phyloP scores from a whole-genome alignment of 2,888 invertebrate species.

The Apoderus coryli region DNA sequence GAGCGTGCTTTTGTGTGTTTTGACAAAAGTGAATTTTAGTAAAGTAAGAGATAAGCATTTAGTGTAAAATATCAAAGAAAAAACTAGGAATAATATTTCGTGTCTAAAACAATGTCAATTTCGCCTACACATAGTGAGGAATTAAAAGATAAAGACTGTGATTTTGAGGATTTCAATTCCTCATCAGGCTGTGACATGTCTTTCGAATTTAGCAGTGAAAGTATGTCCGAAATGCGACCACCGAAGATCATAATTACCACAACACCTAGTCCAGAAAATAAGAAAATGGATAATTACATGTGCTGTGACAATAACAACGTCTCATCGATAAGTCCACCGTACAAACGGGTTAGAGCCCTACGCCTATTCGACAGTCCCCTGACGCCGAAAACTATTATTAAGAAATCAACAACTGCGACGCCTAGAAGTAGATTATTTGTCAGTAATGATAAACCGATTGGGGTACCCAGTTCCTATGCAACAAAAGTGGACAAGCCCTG shows the following conservation, averaged over 20 bases:
- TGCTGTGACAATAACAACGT: conserved; percentile 18
- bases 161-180: conserved; percentile 27
- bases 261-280: conserved; percentile 32
- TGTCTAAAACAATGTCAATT: conserved; percentile 21
- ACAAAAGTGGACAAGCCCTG: conserved; percentile 37
- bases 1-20: conserved; percentile 11
- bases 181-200: conserved; percentile 49
- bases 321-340: conserved; percentile 40
- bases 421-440: conserved; percentile 37
- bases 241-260: too few species aligned
- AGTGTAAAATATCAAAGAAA: conserved; percentile 11
- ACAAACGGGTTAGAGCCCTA: conserved; percentile 40
- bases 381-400: conserved; percentile 69
- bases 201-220: conserved; percentile 44
- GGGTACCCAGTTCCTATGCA: conserved; percentile 30
- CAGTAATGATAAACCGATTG: conserved; percentile 34
- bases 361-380: conserved; percentile 74
- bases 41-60: conserved; percentile 11
- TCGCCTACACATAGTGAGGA: conserved; percentile 21
- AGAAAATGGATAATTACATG: conserved; percentile 44
- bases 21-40: background rate
- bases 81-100: conserved; percentile 7
- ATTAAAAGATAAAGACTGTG: conserved; percentile 18
- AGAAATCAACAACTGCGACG: conserved; percentile 44
- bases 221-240: too few species aligned